Evolutionary conservation across 64 coral and sea anemone genomes (phyloP), one percentile per base, ranked within the genome.

Genomic region (Dendronephthya gigantea): DNA sequence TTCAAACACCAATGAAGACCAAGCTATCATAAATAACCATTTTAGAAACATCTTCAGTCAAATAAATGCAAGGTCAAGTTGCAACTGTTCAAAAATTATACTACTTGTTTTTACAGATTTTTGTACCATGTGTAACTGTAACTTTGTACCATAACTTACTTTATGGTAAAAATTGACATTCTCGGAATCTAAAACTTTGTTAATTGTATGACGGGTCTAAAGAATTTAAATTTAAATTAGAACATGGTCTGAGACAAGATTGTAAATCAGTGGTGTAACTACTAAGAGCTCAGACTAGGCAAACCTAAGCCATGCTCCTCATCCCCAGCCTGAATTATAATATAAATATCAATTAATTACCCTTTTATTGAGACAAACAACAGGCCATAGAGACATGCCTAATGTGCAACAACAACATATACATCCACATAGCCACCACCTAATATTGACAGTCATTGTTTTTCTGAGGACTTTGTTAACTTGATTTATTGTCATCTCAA

Each of bases 281-380:
- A n/a, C n/a, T n/a, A n/a, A n/a, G n/a, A n/a, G n/a, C n/a, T n/a
- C n/a, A n/a, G n/a, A n/a, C n/a, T n/a, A n/a, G n/a, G n/a, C n/a
- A n/a, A n/a, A n/a, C 19, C 29, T 66, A 66, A 66, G 29, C 6
- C 58, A 66, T 3, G 58, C 58, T 66, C 58, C 29, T n/a, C n/a
- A n/a, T n/a, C n/a, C n/a, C n/a, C n/a, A n/a, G n/a, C n/a, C n/a
- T 79, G 25, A 79, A 7, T 15, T 5, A 29, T 2, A 33, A 36
- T 36, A 9, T 3, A 33, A 34, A 29, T 79, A 79, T 79, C 17
- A 33, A 33, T 35, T 27, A 51, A 82, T 50, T 30, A 98, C 95
- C 83, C 95, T 93, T 90, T 98, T 98, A 68, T 98, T 98, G 50
- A 98, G 91, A 85, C 95, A 98, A 58, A 98, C 89, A 40, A 98